Conservation (phyloP, 2,797 vertebrate species). For the Poecilia gillii region DNA sequence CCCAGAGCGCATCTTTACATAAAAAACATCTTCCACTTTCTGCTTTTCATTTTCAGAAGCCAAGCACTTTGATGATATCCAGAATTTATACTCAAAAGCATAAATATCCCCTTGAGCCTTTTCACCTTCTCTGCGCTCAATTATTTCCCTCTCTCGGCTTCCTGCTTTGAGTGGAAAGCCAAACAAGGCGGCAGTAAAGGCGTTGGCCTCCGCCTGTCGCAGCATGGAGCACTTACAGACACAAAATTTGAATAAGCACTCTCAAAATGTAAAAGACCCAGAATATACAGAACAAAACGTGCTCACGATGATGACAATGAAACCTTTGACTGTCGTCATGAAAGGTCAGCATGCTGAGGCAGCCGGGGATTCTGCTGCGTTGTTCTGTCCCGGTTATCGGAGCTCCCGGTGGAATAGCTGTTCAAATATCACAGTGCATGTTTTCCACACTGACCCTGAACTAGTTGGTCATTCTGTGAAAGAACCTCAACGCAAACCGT, state of each 20-base stretch:
- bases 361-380: slow-evolving; percentile 5
- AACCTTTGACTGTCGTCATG: slow-evolving; percentile 11
- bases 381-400: slow-evolving; percentile 67
- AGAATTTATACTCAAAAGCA: slow-evolving; percentile 26
- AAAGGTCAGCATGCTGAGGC: slow-evolving; percentile 17
- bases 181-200: slow-evolving; percentile 23
- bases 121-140: slow-evolving; percentile 5
- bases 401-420: slow-evolving; percentile 44
- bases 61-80: slow-evolving; percentile 15
- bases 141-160: slow-evolving; percentile 17
- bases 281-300: slow-evolving; percentile 3
- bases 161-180: slow-evolving; percentile 2
- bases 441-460: slow-evolving; percentile 78
- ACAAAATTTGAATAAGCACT: slow-evolving; percentile 24
- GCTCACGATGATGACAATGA: background rate
- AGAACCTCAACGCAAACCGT: slow-evolving; percentile 23
- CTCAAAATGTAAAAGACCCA: background rate
- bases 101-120: slow-evolving; percentile 41
- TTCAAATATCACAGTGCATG: slow-evolving; percentile 51
- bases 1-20: slow-evolving; percentile 13
- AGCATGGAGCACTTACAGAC: slow-evolving; percentile 17
- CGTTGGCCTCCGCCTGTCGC: slow-evolving; percentile 17
- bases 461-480: slow-evolving; percentile 57
- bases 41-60: background rate
- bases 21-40: slow-evolving; percentile 5